Percentiles rank a stretch among this genome's conserved stretches.
These are phyloP conservation scores for Entomobrya proxima DNA, from an alignment of 2,888 invertebrate genomes.

Conservation along the genomic window DNA sequence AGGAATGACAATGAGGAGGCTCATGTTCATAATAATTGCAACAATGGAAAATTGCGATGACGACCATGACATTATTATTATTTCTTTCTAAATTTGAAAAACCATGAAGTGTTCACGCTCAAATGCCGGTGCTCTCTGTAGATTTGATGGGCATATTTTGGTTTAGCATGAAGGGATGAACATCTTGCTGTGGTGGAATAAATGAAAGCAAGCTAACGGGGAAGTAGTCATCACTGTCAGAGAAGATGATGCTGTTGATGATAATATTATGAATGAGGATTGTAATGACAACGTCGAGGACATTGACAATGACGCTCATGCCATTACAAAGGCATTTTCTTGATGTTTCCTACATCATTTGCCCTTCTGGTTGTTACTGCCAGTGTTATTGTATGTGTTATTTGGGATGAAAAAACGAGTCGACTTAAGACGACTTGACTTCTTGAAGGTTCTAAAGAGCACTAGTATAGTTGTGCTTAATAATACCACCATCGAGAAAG, in stretches of 20 bases:
- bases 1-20: not conserved
- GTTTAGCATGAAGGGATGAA: not conserved
- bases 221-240: not conserved
- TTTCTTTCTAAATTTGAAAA: constrained; percentile 29
- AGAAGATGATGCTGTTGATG: not conserved
- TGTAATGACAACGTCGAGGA: not conserved
- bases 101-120: not conserved
- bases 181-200: not conserved
- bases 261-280: not conserved
- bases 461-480: not conserved
- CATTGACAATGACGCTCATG: constrained; percentile 4
- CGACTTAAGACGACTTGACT: constrained; percentile 38
- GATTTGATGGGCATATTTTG: constrained; percentile 41
- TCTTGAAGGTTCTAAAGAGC: constrained; percentile 32
- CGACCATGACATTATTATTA: constrained; percentile 42
- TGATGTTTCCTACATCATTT: constrained; percentile 38
- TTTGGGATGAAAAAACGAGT: not conserved
- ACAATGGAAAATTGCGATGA: too few species aligned
- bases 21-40: not conserved
- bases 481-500: constrained; percentile 2
- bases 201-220: not conserved
- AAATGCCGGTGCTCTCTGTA: constrained; percentile 34
- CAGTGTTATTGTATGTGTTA: constrained; percentile 15
- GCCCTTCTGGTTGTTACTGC: constrained; percentile 52
- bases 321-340: constrained; percentile 25